Conservation (phyloP, 2,113 vertebrate species). For the Trematomus loennbergii region DNA sequence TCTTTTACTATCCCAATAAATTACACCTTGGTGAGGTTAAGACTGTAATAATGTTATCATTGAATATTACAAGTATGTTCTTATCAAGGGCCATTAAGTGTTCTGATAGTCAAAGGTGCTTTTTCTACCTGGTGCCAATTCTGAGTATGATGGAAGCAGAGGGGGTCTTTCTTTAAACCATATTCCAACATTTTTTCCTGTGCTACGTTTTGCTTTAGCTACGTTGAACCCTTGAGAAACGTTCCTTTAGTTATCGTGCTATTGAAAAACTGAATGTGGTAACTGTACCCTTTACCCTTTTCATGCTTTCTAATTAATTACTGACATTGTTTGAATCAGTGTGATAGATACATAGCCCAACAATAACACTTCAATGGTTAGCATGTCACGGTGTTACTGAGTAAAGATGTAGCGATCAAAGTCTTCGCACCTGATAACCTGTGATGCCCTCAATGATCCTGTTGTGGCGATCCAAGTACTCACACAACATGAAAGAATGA, state of each 20-base stretch:
- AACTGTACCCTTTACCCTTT: not conserved
- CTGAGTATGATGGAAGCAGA: not conserved
- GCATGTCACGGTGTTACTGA: not conserved
- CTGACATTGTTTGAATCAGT: no score
- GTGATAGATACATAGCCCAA: no score
- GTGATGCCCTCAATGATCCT: not conserved
- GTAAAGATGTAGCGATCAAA: not conserved
- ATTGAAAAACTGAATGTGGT: not conserved
- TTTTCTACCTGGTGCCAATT: not conserved
- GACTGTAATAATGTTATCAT: not conserved
- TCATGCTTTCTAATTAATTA: not conserved
- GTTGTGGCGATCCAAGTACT: no score
- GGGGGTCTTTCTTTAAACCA: not conserved
- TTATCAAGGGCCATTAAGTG: slow-evolving; percentile 3
- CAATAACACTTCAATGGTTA: not conserved
- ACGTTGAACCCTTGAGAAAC: not conserved
- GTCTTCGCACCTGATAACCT: not conserved
- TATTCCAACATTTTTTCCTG: not conserved
- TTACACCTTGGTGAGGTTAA: not conserved
- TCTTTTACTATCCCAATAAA: not conserved
- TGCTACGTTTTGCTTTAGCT: no score
- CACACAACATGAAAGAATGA: no score
- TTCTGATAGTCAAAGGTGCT: not conserved
- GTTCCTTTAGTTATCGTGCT: no score
- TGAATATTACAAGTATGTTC: not conserved